Evolutionary conservation across 2,888 invertebrate species (phyloP).

Genomic region (Lasioglossum malachurum): DNA sequence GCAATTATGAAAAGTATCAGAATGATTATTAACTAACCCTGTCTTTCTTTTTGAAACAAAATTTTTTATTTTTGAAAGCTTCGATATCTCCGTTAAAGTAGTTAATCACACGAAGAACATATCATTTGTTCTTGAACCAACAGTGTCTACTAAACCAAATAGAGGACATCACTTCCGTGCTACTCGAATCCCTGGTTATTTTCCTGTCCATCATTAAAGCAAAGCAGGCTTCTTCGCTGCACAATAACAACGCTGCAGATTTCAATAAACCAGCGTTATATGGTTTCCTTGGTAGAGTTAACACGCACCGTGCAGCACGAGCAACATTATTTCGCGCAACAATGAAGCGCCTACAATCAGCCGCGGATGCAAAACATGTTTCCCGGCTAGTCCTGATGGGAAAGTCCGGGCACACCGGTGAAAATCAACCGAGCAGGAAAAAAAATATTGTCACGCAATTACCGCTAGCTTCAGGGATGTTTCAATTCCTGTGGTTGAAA

Average conservation of each 20-base stretch:
- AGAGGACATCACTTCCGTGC: not conserved
- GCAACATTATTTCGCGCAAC: not conserved
- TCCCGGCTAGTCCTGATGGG: not conserved
- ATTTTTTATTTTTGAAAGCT: not conserved
- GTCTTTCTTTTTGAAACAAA: not conserved
- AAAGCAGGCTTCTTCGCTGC: not conserved
- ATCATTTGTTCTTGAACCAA: not conserved
- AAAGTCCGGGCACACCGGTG: not conserved
- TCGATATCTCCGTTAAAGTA: not conserved
- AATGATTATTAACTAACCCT: not conserved
- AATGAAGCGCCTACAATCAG: not conserved
- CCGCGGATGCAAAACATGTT: not conserved
- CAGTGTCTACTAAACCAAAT: not conserved
- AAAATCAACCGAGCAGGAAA: slow-evolving; percentile 1
- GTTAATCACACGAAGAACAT: not conserved
- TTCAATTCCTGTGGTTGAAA: slow-evolving; percentile 44
- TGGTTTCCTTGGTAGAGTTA: not conserved
- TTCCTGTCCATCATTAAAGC: not conserved
- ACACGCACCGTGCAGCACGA: not conserved
- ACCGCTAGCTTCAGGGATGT: slow-evolving; percentile 38
- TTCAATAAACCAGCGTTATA: not conserved
- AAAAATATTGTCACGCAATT: slow-evolving; percentile 3
- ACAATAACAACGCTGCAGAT: not conserved
- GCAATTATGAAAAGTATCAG: not conserved
- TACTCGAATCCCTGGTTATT: not conserved